Base-by-base conservation (phyloP, 2,888 invertebrate species). In the Drosophila pseudotalamancana region DNA sequence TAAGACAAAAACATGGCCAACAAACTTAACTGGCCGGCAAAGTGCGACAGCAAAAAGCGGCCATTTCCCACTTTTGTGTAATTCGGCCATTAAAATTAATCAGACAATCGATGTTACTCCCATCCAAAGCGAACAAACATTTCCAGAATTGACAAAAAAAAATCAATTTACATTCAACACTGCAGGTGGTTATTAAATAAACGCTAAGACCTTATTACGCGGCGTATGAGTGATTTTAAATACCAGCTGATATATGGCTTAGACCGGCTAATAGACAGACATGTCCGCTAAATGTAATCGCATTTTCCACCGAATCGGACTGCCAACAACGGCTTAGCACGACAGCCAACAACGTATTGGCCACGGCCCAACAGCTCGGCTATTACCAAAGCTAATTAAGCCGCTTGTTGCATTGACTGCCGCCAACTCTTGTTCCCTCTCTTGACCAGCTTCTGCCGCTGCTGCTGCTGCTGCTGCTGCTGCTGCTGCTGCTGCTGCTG, bases 61-160 rank as follows among this genome's bases (percentile, higher is more conserved):
- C 21, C 45, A 32, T 25, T 27, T 21, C 32, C 19, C 39, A 29
- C 18, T 19, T 31, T 49, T 31, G 19, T 66, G 63, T 77, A 71
- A 77, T 83, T 57, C 48, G 48, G 56, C 55, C 71, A 81, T 81
- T 84, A 85, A 85, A 87, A 60, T 78, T 60, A 82, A 87, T 82
- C 77, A 78, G 78, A 64, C 71, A 68, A 71, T 66, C 56, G 55
- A 35, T 23, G 65, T 39, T 55, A 78, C 65, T 62, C 72, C 72
- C 69, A 51, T 42, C 23, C n/a, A 21, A 14, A 8, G 2, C 3
- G 43, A 23, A 35, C 27, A 37, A 23, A 35, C 27, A 16, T 40
- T 32, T 51, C 49, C 53, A 68, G 57, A 80, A 64, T 32, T 45
- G 53, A 49, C 18, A 50, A 29, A 66, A 59, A 63, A 12, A 12